These are phyloP conservation scores for Brenthis hecate DNA, from an alignment of 2,888 invertebrate species.

Conservation along the genomic window DNA sequence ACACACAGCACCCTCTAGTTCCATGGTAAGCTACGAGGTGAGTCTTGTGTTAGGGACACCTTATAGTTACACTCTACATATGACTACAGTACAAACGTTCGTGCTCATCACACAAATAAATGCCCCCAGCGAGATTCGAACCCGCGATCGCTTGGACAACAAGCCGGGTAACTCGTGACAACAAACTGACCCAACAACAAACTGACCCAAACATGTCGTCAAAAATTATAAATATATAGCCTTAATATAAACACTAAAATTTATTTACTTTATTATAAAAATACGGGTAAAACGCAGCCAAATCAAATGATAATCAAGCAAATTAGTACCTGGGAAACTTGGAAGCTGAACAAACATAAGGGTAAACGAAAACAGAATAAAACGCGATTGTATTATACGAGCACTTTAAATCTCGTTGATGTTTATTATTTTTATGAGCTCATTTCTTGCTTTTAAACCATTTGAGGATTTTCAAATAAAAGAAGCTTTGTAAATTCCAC, in stretches of 20 bases:
- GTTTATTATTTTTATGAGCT: slow-evolving; percentile 33
- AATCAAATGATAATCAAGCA: slow-evolving; percentile 2
- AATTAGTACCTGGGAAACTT: slow-evolving; percentile 16
- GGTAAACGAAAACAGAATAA: slow-evolving; percentile 14
- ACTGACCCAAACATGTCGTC: too few species aligned
- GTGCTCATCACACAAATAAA: too few species aligned
- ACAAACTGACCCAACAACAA: too few species aligned
- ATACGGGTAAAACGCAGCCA: background rate
- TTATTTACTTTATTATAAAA: background rate
- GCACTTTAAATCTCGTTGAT: slow-evolving; percentile 25
- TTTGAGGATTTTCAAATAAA: slow-evolving; percentile 33
- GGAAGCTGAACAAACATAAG: slow-evolving; percentile 12
- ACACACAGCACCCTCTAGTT: too few species aligned
- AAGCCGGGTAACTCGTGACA: too few species aligned
- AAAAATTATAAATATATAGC: too few species aligned
- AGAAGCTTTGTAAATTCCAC: slow-evolving; percentile 33
- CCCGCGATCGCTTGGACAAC: too few species aligned
- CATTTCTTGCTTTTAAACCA: slow-evolving; percentile 30
- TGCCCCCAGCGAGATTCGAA: too few species aligned
- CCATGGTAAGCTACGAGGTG: too few species aligned
- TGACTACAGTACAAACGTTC: too few species aligned
- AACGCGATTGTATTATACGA: slow-evolving; percentile 18
- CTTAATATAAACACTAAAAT: background rate
- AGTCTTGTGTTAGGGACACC: too few species aligned
- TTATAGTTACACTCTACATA: too few species aligned